Percentiles rank a stretch among this genome's conserved stretches.
These are phyloP conservation scores for Sebastes jordani DNA, from an alignment of 2,797 vertebrate genomes.

Conservation along the genomic window DNA sequence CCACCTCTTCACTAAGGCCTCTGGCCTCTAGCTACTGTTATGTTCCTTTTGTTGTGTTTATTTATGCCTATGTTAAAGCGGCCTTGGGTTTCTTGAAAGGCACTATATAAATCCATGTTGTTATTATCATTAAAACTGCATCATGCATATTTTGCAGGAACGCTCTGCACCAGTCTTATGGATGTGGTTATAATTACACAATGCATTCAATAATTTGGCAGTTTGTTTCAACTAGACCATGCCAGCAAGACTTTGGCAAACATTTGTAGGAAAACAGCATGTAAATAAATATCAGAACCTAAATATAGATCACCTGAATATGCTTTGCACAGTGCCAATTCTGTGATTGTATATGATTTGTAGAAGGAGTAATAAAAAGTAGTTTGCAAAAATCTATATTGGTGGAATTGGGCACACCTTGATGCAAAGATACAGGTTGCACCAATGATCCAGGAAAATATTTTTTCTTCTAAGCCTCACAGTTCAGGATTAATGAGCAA, in stretches of 20 bases:
- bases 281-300: not conserved
- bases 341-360: not conserved
- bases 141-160: not conserved
- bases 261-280: not conserved
- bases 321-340: not conserved
- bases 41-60: too few relatives aligned
- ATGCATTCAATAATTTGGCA: not conserved
- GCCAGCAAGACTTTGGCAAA: slow-evolving; percentile 2
- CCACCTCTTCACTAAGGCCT: too few relatives aligned
- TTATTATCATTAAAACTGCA: not conserved
- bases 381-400: not conserved
- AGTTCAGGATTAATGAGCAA: not conserved
- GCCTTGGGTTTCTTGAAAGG: too few relatives aligned
- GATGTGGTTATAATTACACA: not conserved
- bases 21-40: too few relatives aligned
- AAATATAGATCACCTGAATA: not conserved
- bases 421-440: not conserved
- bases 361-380: not conserved
- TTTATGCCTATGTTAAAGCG: too few relatives aligned
- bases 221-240: not conserved
- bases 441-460: not conserved
- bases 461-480: not conserved
- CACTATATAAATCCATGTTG: too few relatives aligned
- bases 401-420: not conserved
- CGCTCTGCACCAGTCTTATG: not conserved